phyloP scores from a whole-genome alignment of 2,888 invertebrate species.

The Chromoteleia sp. region DNA sequence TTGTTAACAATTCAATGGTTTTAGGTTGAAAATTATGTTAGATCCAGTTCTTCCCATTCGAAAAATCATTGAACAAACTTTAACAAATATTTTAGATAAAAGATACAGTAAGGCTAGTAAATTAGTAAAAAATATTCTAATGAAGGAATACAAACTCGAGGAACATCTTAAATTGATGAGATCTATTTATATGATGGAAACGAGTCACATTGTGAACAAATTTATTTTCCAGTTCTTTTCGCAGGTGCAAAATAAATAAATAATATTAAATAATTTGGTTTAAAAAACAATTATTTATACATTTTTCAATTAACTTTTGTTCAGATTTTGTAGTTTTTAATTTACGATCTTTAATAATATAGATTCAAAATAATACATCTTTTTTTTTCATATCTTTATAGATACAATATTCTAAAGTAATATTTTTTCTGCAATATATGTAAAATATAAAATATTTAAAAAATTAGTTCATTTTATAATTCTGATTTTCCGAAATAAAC shows the following conservation, averaged over 20 bases:
- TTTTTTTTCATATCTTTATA: no score
- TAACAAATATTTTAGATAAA: constrained; percentile 84
- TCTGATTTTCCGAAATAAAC: no score
- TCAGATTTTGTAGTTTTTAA: no score
- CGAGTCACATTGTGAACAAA: constrained; percentile 85
- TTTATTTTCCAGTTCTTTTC: constrained; percentile 85
- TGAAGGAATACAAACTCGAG: constrained; percentile 84
- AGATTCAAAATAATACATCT: no score
- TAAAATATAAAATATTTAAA: no score
- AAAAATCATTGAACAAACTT: constrained; percentile 83
- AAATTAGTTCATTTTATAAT: no score
- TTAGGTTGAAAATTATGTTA: constrained; percentile 76
- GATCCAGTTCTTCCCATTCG: constrained; percentile 83
- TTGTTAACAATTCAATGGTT: constrained; percentile 7
- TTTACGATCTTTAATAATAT: no score
- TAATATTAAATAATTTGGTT: no score
- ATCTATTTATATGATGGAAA: constrained; percentile 86
- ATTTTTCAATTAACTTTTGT: no score
- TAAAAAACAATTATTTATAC: no score
- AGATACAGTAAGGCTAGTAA: constrained; percentile 84
- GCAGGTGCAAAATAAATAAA: constrained; percentile 78
- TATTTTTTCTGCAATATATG: no score
- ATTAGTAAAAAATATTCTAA: constrained; percentile 85
- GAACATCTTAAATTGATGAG: constrained; percentile 85
- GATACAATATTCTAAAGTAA: no score